Percentiles rank a stretch among this genome's conserved stretches.
phyloP scores from a whole-genome alignment of 2,888 invertebrate genomes.

The Macrosiphum euphorbiae region DNA sequence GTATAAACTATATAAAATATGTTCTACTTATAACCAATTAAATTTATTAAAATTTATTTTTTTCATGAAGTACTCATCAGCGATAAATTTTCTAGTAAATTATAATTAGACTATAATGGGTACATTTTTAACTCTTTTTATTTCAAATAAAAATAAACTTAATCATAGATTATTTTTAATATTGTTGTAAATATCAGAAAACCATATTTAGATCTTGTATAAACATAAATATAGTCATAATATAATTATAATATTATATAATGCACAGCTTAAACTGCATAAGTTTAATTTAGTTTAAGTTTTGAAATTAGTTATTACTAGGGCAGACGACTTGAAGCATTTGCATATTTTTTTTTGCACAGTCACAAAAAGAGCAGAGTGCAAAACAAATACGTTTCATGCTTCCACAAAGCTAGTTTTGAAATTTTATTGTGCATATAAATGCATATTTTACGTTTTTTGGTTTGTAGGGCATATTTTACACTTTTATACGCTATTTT shows the following conservation, averaged over 20 bases:
- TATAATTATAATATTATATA: no score
- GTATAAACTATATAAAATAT: neutral
- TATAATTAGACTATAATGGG: neutral
- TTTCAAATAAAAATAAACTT: neutral
- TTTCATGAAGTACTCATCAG: neutral
- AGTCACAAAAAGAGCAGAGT: no score
- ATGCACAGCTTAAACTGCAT: neutral
- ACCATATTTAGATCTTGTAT: neutral
- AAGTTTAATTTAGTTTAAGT: neutral
- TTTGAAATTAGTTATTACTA: neutral
- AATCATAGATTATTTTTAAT: neutral
- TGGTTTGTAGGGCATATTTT: no score
- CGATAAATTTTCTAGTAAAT: neutral
- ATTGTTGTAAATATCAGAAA: neutral
- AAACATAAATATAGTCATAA: neutral
- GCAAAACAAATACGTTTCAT: no score
- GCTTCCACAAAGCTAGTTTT: no score
- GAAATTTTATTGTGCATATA: no score
- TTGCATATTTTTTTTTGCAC: no score
- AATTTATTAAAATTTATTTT: neutral
- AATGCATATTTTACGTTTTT: no score
- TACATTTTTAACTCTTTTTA: neutral
- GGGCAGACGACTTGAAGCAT: no score
- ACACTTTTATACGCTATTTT: no score
- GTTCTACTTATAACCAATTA: neutral